Base-by-base conservation (phyloP, 1,140 invertebrate genomes). In the Drosophila cardini region DNA sequence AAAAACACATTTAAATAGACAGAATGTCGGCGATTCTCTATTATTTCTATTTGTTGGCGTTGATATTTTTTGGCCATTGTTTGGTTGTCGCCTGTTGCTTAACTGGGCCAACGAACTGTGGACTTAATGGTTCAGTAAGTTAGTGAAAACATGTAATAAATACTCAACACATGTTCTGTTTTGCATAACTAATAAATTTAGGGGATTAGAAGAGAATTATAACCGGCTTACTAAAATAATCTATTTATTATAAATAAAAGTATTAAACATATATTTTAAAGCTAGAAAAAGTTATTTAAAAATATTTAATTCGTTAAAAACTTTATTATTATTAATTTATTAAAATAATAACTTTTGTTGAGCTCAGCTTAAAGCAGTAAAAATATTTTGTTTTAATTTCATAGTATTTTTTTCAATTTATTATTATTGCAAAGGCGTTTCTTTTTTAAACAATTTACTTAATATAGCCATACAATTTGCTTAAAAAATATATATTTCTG, bases 1-100 rank as follows among this genome's bases (percentile, higher is more conserved):
- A 84, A 84, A 84, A 84, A 80, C 76, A 77, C 80, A 84, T 84
- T 84, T 84, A 80, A 76, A 73, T 84, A 76, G 67, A 67, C 65
- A 71, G 63, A 64, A 46, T 43, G 63, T 45, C 70, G 55, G 50
- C 55, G 52, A 58, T 26, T 42, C 18, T 50, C 55, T 18, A 7
- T 50, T 16, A 6, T 32, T 46, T 8, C 7, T 40, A 30, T 10
- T 52, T 30, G 7, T 48, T 30, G 16, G 2, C 15, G 1, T 38
- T 57, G 48, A n/a, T 48, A 15, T 48, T 52, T 30, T 63, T 56
- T 48, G 53, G 30, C 36, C 43, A 76, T 65, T 65, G 74, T 70
- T 72, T 68, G 40, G 48, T 58, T 52, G 52, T 67, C 56, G 70
- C 63, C 70, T 57, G 53, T 57, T 50, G 15, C 38, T 48, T 30